Conservation (phyloP, 2,888 invertebrate species). For the Therioaphis trifolii region DNA sequence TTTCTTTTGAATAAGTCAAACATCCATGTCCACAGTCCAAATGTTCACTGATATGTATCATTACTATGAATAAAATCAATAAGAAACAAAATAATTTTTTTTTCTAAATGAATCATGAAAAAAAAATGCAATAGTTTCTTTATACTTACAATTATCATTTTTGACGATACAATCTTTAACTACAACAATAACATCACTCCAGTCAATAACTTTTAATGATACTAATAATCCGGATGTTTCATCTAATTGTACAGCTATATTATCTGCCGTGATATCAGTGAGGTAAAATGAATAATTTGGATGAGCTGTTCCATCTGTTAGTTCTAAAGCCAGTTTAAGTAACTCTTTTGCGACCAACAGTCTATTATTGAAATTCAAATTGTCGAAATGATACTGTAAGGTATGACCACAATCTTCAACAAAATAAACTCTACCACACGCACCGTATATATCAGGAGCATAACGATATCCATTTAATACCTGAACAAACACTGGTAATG, state of each 20-base stretch:
- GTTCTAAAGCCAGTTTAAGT: constrained; percentile 42
- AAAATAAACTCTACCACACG: constrained; percentile 44
- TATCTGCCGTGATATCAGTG: constrained; percentile 55
- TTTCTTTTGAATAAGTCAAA: constrained; percentile 50
- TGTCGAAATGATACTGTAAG: constrained; percentile 19
- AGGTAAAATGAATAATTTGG: constrained; percentile 51
- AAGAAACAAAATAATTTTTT: background rate
- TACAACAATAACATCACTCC: constrained; percentile 46
- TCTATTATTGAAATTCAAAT: constrained; percentile 31
- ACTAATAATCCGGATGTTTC: background rate
- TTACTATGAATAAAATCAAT: constrained; percentile 3
- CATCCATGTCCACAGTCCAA: constrained; percentile 44
- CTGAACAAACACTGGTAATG: constrained; percentile 16
- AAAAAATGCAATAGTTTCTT: no score
- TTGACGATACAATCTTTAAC: background rate
- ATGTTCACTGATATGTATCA: constrained; percentile 31
- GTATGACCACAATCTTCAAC: constrained; percentile 55
- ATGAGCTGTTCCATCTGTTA: constrained; percentile 52
- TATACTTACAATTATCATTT: constrained; percentile 34
- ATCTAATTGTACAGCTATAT: constrained; percentile 43
- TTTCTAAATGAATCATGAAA: no score
- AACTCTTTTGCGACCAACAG: constrained; percentile 42
- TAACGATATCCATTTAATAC: constrained; percentile 33
- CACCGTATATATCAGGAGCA: constrained; percentile 25
- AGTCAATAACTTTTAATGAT: constrained; percentile 52